phyloP scores from a whole-genome alignment of 2,888 invertebrate species.

The Apocheima hispidaria region DNA sequence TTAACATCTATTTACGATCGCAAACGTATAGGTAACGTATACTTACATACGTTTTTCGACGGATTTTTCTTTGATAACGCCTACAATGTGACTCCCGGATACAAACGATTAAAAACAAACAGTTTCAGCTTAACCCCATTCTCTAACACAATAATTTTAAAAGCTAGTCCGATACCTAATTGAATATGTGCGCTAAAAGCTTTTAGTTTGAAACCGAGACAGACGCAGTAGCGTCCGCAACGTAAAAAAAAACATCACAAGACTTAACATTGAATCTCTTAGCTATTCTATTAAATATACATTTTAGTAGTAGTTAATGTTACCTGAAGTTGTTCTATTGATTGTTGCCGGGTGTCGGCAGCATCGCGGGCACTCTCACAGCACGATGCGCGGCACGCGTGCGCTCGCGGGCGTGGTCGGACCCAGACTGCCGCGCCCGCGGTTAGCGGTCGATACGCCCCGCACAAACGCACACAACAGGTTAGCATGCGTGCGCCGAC shows the following conservation, averaged over 20 bases:
- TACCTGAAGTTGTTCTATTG: slow-evolving; percentile 72
- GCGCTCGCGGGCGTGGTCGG: slow-evolving; percentile 49
- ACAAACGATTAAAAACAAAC: neutral
- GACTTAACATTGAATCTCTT: neutral
- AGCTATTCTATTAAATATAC: neutral
- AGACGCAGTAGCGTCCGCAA: slow-evolving; percentile 20
- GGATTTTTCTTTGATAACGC: slow-evolving; percentile 8
- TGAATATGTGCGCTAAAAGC: slow-evolving; percentile 26
- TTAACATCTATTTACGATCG: slow-evolving; percentile 16
- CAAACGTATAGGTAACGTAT: too few relatives aligned
- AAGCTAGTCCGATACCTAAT: slow-evolving; percentile 20
- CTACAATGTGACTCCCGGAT: neutral
- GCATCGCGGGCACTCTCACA: slow-evolving; percentile 59
- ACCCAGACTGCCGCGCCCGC: slow-evolving; percentile 67
- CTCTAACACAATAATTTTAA: slow-evolving; percentile 19
- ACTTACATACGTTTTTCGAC: neutral
- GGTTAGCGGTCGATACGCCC: slow-evolving; percentile 68
- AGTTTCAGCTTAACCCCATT: neutral
- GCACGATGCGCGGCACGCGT: slow-evolving; percentile 40
- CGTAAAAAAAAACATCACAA: neutral
- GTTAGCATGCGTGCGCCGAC: slow-evolving; percentile 78
- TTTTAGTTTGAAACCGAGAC: slow-evolving; percentile 6
- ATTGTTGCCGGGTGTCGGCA: slow-evolving; percentile 66
- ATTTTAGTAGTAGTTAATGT: slow-evolving; percentile 19
- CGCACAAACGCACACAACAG: slow-evolving; percentile 68